A percentile compares a stretch with the other conserved stretches of the same genome.
These are phyloP conservation scores for Dermochelys coriacea DNA, from an alignment of 2,797 vertebrate species.

Conservation along the genomic window DNA sequence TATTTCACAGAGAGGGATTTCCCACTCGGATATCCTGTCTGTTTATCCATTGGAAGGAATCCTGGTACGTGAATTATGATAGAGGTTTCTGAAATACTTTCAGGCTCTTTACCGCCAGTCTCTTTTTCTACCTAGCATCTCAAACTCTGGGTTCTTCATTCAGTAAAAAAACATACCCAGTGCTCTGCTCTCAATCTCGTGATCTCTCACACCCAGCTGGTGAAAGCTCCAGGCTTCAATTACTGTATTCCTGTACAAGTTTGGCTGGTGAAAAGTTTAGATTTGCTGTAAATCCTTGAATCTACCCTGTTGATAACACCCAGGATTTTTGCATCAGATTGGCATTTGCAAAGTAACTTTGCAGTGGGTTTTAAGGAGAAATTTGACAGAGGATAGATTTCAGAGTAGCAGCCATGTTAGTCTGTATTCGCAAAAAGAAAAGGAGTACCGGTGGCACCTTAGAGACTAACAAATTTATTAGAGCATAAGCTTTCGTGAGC, in stretches of 20 bases:
- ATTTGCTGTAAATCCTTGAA: not conserved
- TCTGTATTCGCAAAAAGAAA: too few species aligned
- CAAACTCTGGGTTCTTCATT: rapidly evolving
- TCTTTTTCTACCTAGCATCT: not conserved
- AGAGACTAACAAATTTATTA: too few species aligned
- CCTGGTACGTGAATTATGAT: not conserved
- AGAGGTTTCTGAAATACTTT: not conserved
- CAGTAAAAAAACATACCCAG: not conserved
- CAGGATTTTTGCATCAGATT: not conserved
- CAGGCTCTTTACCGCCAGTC: not conserved
- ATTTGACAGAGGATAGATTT: not conserved
- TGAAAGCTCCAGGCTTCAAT: too few species aligned
- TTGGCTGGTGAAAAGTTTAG: not conserved
- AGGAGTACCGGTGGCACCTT: too few species aligned
- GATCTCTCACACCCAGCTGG: not conserved
- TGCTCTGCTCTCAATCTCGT: too few species aligned
- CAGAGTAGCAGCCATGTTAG: too few species aligned
- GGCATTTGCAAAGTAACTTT: not conserved
- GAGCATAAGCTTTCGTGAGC: too few species aligned
- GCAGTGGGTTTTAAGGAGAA: too few species aligned
- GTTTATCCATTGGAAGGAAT: not conserved
- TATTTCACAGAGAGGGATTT: not conserved
- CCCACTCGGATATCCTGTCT: not conserved
- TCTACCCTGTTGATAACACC: not conserved
- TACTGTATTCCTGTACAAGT: not conserved